These are phyloP conservation scores for Tachystola acroxantha DNA, from an alignment of 2,888 invertebrate species.

Conservation along the genomic window DNA sequence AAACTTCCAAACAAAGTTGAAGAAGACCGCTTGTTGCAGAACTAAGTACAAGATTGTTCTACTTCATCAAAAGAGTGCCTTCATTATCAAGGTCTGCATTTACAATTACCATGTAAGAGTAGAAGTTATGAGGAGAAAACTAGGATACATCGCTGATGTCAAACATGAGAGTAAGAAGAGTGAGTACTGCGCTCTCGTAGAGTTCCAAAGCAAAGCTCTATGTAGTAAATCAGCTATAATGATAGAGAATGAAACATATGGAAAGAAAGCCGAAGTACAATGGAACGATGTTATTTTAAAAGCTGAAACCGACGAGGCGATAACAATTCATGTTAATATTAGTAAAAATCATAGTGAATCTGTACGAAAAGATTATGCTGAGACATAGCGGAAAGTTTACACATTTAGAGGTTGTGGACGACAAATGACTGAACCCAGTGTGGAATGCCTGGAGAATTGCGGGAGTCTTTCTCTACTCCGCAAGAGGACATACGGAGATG, in stretches of 20 bases:
- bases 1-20: conserved; percentile 69
- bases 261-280: conserved; percentile 69
- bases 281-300: conserved; percentile 68
- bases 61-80: conserved; percentile 66
- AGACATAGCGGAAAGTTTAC: conserved; percentile 27
- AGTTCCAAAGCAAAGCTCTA: conserved; percentile 68
- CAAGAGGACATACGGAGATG: too few relatives aligned
- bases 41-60: conserved; percentile 70
- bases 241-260: conserved; percentile 66
- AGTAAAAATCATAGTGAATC: conserved; percentile 49
- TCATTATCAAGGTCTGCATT: conserved; percentile 71
- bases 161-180: conserved; percentile 62
- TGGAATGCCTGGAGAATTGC: too few relatives aligned
- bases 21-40: conserved; percentile 67
- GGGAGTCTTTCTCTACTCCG: too few relatives aligned
- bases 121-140: conserved; percentile 65
- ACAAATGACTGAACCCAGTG: too few relatives aligned
- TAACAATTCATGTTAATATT: conserved; percentile 69
- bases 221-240: conserved; percentile 64
- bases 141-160: conserved; percentile 58
- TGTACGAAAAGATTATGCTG: conserved; percentile 41
- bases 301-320: conserved; percentile 65
- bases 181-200: conserved; percentile 64
- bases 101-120: conserved; percentile 70
- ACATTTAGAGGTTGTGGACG: too few relatives aligned